Conservation (phyloP, 2,888 invertebrate species). For the Ectropis crepuscularia region DNA sequence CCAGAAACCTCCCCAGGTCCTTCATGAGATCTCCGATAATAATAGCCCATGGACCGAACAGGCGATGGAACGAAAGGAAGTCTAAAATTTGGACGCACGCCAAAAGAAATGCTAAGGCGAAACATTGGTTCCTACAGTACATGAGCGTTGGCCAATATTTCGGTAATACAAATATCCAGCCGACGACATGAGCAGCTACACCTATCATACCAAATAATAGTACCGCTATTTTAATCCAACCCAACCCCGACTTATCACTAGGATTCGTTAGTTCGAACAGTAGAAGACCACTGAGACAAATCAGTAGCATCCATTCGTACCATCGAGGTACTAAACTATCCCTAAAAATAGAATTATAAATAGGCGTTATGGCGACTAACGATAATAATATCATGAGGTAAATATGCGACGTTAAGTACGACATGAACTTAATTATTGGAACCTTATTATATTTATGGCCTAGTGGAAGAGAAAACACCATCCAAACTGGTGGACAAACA, state of each 20-base stretch:
- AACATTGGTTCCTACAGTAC: conserved; percentile 98
- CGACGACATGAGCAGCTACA: conserved; percentile 94
- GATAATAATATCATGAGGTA: conserved; percentile 97
- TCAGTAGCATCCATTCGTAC: conserved; percentile 98
- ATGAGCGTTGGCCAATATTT: conserved; percentile 94
- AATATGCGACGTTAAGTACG: conserved; percentile 99
- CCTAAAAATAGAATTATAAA: conserved; percentile 91
- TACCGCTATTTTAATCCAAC: conserved; percentile 96
- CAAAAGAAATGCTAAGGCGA: conserved; percentile 96
- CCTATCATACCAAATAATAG: conserved; percentile 95
- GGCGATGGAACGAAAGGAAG: conserved; percentile 99
- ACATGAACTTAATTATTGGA: conserved; percentile 99
- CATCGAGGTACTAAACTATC: conserved; percentile 93
- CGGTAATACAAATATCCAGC: conserved; percentile 88
- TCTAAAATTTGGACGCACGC: conserved; percentile 99
- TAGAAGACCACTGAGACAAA: conserved; percentile 97
- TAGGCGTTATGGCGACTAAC: conserved; percentile 94
- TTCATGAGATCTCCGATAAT: conserved; percentile 98
- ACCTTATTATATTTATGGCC: conserved; percentile 98
- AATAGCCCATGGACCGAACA: conserved; percentile 99
- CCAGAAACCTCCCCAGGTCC: conserved; percentile 97
- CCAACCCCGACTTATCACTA: conserved; percentile 98
- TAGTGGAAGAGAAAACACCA: conserved; percentile 96
- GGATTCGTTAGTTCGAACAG: conserved; percentile 99
- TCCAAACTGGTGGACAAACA: conserved; percentile 97